Conservation (phyloP, 2,113 vertebrate species). For the Sphyrna mokarran region DNA sequence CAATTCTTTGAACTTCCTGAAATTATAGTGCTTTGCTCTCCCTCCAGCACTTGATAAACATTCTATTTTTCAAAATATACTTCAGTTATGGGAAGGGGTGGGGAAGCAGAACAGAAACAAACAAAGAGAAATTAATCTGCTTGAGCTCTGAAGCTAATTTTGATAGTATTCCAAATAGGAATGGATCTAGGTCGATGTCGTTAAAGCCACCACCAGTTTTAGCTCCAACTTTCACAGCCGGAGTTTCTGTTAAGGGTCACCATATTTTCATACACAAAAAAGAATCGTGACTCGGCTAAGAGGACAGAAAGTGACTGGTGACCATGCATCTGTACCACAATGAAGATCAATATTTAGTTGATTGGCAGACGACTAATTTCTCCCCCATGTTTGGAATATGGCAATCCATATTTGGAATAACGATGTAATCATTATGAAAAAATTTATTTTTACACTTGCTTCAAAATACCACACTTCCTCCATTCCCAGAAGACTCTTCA, state of each 20-base stretch:
- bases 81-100: background rate
- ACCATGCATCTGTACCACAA: background rate
- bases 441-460: background rate
- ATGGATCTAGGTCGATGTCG: background rate
- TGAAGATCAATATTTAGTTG: background rate
- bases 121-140: background rate
- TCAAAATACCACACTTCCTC: background rate
- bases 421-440: background rate
- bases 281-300: background rate
- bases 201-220: background rate
- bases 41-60: background rate
- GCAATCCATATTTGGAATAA: too few relatives aligned
- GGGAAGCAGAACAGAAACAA: background rate
- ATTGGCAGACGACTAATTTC: background rate
- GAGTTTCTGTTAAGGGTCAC: background rate
- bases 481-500: background rate
- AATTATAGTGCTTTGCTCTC: background rate
- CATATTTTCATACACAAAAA: background rate
- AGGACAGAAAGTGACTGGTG: background rate
- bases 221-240: background rate
- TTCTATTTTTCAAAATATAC: background rate
- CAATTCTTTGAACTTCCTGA: background rate
- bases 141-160: background rate
- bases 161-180: background rate
- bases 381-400: too few relatives aligned